A percentile compares a stretch with the other conserved stretches of the same genome.
Evolutionary conservation across 2,797 vertebrate genomes (phyloP).

Genomic region (Alcedo atthis): DNA sequence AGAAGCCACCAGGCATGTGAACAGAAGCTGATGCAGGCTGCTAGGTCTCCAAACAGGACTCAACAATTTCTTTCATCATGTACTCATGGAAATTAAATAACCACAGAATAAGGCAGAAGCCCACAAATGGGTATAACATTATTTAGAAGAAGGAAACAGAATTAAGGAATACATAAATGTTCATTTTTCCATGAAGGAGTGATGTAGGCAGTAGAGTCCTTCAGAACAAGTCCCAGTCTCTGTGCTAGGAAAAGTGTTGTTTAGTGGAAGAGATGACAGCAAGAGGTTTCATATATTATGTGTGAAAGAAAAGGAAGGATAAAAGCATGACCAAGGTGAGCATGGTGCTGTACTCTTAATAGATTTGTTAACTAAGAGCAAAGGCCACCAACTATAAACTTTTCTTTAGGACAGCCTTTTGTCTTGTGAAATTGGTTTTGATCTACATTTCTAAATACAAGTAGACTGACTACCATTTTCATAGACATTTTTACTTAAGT

Average conservation of each 20-base stretch:
- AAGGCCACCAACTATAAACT: not conserved
- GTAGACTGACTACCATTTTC: not conserved
- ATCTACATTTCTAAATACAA: not conserved
- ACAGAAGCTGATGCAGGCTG: not conserved
- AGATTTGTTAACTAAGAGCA: not conserved
- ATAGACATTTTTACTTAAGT: not conserved
- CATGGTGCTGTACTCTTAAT: not conserved
- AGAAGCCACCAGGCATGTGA: not conserved
- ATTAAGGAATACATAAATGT: not conserved
- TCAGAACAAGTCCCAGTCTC: not conserved
- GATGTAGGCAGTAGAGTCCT: not conserved
- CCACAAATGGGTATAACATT: not conserved
- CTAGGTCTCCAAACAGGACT: not conserved
- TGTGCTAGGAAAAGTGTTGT: not conserved
- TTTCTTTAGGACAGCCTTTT: not conserved
- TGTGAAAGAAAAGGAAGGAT: not conserved
- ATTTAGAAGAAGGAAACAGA: not conserved
- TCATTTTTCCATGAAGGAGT: not conserved
- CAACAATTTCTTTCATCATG: slow-evolving; percentile 13
- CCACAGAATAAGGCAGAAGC: not conserved
- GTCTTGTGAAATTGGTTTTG: not conserved
- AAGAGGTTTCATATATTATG: not conserved
- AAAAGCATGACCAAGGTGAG: not conserved
- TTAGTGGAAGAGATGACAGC: not conserved
- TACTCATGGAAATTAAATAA: not conserved